Conservation (phyloP, 2,797 vertebrate genomes). For the Rousettus madagascariensis region DNA sequence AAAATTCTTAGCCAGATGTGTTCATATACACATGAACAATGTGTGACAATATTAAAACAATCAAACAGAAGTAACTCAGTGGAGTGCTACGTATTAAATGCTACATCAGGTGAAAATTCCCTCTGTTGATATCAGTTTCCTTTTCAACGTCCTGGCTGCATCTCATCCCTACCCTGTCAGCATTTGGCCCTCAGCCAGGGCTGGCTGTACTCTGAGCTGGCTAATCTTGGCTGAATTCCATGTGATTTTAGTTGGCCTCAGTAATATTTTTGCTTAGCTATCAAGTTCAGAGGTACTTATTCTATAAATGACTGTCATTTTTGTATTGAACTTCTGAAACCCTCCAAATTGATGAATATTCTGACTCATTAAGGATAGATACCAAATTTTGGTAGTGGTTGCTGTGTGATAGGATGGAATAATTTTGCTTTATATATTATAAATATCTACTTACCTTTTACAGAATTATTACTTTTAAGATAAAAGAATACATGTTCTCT, state of each 20-base stretch:
- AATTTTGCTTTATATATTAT: constrained; percentile 19
- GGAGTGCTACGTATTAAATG: not conserved
- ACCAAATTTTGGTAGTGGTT: not conserved
- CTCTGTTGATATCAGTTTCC: not conserved
- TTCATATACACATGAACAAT: not conserved
- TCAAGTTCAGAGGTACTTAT: constrained; percentile 37
- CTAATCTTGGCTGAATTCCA: constrained; percentile 25
- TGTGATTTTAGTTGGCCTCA: not conserved
- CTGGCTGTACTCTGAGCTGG: not conserved
- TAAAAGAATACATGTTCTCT: not conserved
- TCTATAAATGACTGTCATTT: constrained; percentile 39
- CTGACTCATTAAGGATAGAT: not conserved
- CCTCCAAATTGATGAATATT: not conserved
- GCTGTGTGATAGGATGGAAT: not conserved
- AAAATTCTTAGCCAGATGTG: not conserved
- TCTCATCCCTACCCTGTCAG: not conserved
- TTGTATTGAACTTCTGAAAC: constrained; percentile 26
- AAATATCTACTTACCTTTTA: not conserved
- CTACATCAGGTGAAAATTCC: not conserved
- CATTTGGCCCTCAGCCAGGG: not conserved
- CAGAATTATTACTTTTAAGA: not conserved
- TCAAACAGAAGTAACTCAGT: not conserved
- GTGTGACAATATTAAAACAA: not conserved
- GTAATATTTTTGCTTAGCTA: constrained; percentile 53
- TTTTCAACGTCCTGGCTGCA: not conserved